Base-by-base conservation (phyloP, 2,888 invertebrate species). In the Sphaeridia pumilis region DNA sequence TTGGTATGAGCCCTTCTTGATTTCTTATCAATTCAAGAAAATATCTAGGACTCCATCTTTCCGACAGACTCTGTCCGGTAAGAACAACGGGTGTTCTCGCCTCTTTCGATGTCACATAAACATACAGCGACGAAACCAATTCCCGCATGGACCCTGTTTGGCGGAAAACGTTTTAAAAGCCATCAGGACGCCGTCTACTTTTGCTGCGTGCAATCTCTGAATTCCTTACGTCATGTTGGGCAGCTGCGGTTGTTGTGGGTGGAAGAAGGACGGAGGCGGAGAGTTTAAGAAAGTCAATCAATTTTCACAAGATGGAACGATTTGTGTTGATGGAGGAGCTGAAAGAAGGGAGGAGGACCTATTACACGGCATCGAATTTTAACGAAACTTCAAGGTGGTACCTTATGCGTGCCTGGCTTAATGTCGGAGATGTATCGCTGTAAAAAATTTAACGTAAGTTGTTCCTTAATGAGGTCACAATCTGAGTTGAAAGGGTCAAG, bases 1-100 rank as follows among this genome's bases (percentile, higher is more conserved):
- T 51, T 49, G 49, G 50, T 51, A 55, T 55, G 50, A 50, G 41
- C 46, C 46, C 55, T n/a, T n/a, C n/a, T 27, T 42, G 25, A 31
- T 49, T 22, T 43, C 52, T 52, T 52, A 52, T 52, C 52, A 52
- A 46, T 38, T 38, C 17, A 38, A 38, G 20, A 51, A 28, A 34
- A 49, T 43, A 43, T 43, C 49, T 52, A 41, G 52, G 41, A 46
- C 52, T 42, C 22, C 49, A 41, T 46, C n/a, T n/a, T n/a, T n/a
- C n/a, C n/a, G n/a, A n/a, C n/a, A n/a, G n/a, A n/a, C n/a, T n/a
- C n/a, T n/a, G n/a, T n/a, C n/a, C n/a, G n/a, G n/a, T n/a, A n/a
- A n/a, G n/a, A n/a, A n/a, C n/a, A n/a, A n/a, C n/a, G n/a, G n/a
- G n/a, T n/a, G n/a, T n/a, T n/a, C n/a, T n/a, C n/a, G n/a, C n/a